These are phyloP conservation scores for Pachyramphus minor DNA, from an alignment of 2,113 vertebrate species.

Conservation along the genomic window DNA sequence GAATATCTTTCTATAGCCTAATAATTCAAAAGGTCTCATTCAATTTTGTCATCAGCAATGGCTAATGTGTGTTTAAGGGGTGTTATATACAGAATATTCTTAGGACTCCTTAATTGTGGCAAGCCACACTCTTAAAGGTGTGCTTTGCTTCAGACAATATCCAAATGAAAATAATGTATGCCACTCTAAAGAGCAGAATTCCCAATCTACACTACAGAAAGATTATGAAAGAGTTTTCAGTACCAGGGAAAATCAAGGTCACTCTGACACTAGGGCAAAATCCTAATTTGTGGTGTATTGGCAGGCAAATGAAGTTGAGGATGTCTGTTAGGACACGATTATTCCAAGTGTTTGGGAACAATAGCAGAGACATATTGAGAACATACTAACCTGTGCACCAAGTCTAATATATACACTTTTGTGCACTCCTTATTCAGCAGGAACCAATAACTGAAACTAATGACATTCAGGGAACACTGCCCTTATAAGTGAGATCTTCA, in stretches of 20 bases:
- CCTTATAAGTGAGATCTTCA: constrained; percentile 43
- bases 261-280: not conserved
- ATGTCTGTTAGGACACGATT: not conserved
- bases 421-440: constrained; percentile 31
- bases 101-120: not conserved
- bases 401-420: constrained; percentile 8
- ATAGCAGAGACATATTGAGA: not conserved
- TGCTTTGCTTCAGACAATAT: not conserved
- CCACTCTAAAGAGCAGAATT: not conserved
- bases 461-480: constrained; percentile 62
- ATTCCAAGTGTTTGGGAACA: not conserved
- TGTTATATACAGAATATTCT: not conserved
- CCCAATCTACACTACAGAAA: not conserved
- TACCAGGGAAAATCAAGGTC: not conserved
- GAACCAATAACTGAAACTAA: constrained; percentile 43
- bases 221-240: not conserved
- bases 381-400: constrained; percentile 8
- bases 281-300: not conserved
- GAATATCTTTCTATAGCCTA: not conserved
- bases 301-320: not conserved
- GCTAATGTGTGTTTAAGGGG: not conserved
- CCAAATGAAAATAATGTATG: not conserved
- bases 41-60: not conserved
- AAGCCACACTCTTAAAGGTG: not conserved
- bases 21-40: not conserved